Evolutionary conservation across 35 echinoderm and acorn worm genomes (phyloP).

Genomic region (Apostichopus japonicus): DNA sequence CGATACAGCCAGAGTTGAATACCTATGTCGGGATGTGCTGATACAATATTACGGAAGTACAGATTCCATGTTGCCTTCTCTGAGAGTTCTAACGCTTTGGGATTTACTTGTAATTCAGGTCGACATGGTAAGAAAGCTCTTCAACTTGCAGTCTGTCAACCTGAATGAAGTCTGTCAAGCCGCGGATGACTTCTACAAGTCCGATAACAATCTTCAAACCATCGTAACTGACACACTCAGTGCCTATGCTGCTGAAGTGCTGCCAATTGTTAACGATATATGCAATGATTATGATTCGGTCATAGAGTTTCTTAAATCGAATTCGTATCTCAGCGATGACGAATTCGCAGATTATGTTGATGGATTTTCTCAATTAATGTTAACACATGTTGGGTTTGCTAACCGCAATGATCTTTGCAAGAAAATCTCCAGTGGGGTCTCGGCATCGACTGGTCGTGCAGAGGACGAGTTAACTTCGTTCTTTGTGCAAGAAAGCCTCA

Average conservation of each 20-base stretch:
- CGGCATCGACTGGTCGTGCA: not conserved
- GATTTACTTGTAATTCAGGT: not conserved
- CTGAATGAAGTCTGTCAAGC: not conserved
- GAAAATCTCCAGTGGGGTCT: not conserved
- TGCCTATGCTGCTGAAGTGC: not conserved
- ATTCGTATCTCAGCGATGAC: not conserved
- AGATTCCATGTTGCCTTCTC: not conserved
- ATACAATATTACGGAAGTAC: no score
- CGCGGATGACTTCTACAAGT: not conserved
- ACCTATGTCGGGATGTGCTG: not conserved
- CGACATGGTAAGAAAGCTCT: not conserved
- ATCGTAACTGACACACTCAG: not conserved
- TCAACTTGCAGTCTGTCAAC: not conserved
- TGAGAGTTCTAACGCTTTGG: not conserved
- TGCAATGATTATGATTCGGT: slow-evolving; percentile 17
- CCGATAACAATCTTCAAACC: slow-evolving; percentile 25
- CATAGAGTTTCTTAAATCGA: not conserved
- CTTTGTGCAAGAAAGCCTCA: not conserved
- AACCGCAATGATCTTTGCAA: not conserved
- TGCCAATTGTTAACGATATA: slow-evolving; percentile 5
- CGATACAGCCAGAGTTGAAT: not conserved
- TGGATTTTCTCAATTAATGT: not conserved
- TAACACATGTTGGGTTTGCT: not conserved
- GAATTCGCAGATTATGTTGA: not conserved
- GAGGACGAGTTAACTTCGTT: not conserved